Evolutionary conservation across 2,113 vertebrate species (phyloP), one percentile per base, ranked within the genome.

Genomic region (Anseranas semipalmata): DNA sequence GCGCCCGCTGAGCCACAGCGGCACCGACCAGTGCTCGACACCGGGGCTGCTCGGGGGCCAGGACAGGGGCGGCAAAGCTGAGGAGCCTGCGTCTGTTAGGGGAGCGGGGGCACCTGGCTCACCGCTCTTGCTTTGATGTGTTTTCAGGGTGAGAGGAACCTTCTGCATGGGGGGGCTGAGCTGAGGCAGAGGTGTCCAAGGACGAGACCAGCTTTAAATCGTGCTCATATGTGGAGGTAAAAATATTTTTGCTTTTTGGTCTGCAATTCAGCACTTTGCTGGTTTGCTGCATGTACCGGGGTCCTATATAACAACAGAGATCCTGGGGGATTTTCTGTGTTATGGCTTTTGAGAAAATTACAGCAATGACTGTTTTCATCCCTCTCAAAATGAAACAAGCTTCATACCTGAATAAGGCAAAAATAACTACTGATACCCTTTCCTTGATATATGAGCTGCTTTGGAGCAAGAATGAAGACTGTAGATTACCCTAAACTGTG

Each of bases 141-240:
- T 15, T 25, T 70, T 19, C 22, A 33, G 74, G 32, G 7, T 25
- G 60, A 15, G 37, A 2, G 37, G 71, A 70, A 3, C 32, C 21
- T 9, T 19, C 35, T 0, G 4, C 55, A 15, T 13, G 1, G 19
- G 28, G 71, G 33, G 30, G 27, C 50, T 2, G 6, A 46, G 71
- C 33, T 2, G 1, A 21, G 85, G 32, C 0, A 2, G 3, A 39
- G 18, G 27, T 9, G 10, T 12, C 7, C 0, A 1, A 19, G 67
- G 14, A 33, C 35, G 59, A 32, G 66, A 43, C 24, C 73, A 19
- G 59, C 39, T 4, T 20, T 22, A 27, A 59, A 32, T 28, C 8
- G 13, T 1, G 7, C 25, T 37, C 21, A 0, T 4, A 10, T 1
- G 17, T 2, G 45, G 30, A 46, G 24, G 46, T 22, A 27, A 63